A percentile compares a stretch with the other conserved stretches of the same genome.
phyloP scores from a whole-genome alignment of 2,797 vertebrate species.

The Enteromius anoplus region DNA sequence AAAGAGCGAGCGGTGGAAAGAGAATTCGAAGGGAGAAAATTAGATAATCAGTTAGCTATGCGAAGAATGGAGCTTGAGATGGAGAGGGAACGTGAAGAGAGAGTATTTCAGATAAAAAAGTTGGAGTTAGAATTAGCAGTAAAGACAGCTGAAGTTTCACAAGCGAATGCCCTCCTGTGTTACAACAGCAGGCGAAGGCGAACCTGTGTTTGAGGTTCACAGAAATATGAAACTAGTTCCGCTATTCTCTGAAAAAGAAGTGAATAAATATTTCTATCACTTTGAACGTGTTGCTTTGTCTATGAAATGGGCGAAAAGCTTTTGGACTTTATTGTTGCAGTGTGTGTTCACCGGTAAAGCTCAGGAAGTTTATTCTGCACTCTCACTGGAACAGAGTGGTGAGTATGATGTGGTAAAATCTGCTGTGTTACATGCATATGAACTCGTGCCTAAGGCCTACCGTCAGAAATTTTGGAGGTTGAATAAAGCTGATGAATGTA shows the following conservation, averaged over 20 bases:
- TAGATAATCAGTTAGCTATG: too few species aligned
- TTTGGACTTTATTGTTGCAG: not conserved
- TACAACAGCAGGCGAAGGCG: not conserved
- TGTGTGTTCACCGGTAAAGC: not conserved
- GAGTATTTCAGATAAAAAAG: not conserved
- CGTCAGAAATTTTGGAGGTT: not conserved
- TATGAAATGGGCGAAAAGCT: not conserved
- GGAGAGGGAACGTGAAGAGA: not conserved
- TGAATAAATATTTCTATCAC: not conserved
- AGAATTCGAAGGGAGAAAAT: not conserved
- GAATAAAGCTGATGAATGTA: not conserved
- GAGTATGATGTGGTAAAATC: not conserved
- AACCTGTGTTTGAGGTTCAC: conserved; percentile 1
- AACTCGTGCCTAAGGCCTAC: not conserved
- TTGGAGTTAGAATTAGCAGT: not conserved
- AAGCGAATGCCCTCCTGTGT: not conserved
- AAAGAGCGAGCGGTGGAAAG: not conserved
- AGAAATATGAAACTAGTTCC: not conserved
- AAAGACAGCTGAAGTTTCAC: not conserved
- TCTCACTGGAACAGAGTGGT: conserved; percentile 13
- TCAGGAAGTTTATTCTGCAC: not conserved
- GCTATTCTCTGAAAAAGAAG: not conserved
- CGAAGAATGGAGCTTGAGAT: not conserved
- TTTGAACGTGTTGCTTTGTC: not conserved
- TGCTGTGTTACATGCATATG: conserved; percentile 3